These are phyloP conservation scores for Zeus faber DNA, from an alignment of 2,113 vertebrate species.

Conservation along the genomic window DNA sequence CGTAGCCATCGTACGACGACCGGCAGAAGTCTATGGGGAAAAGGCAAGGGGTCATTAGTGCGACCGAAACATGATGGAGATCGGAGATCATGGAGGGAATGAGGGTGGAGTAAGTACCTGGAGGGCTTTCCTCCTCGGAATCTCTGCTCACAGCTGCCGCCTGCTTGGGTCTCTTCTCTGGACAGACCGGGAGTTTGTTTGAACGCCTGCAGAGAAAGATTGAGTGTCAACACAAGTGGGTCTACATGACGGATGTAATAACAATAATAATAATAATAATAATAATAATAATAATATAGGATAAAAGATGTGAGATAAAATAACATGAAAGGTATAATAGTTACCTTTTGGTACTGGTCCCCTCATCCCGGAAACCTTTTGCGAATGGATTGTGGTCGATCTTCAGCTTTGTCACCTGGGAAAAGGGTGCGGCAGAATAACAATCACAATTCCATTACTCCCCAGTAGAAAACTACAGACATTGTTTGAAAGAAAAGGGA, in stretches of 20 bases:
- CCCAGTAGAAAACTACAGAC: too few species aligned
- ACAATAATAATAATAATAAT: not conserved
- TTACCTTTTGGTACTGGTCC: slow-evolving; percentile 82
- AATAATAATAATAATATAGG: not conserved
- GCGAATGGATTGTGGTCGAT: slow-evolving; percentile 92
- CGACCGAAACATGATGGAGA: too few species aligned
- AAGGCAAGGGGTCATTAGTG: too few species aligned
- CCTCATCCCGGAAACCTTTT: slow-evolving; percentile 89
- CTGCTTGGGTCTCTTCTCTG: slow-evolving; percentile 60
- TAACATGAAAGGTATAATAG: not conserved
- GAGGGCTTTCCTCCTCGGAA: slow-evolving; percentile 57
- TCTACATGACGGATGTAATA: not conserved
- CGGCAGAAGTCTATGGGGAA: slow-evolving; percentile 65
- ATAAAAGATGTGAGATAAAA: not conserved
- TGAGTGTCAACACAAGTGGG: not conserved
- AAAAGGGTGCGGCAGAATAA: slow-evolving; percentile 4
- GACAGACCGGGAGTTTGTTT: slow-evolving; percentile 51
- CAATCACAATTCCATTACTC: not conserved
- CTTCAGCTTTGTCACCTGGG: slow-evolving; percentile 88
- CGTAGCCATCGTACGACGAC: slow-evolving; percentile 65
- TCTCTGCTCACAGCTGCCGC: slow-evolving; percentile 39
- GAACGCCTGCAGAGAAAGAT: slow-evolving; percentile 53
- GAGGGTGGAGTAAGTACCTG: slow-evolving; percentile 50
- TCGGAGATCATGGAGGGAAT: not conserved
- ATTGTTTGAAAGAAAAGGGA: not conserved